These are phyloP conservation scores for Goniozus legneri DNA, from an alignment of 1,140 invertebrate species.

Conservation along the genomic window DNA sequence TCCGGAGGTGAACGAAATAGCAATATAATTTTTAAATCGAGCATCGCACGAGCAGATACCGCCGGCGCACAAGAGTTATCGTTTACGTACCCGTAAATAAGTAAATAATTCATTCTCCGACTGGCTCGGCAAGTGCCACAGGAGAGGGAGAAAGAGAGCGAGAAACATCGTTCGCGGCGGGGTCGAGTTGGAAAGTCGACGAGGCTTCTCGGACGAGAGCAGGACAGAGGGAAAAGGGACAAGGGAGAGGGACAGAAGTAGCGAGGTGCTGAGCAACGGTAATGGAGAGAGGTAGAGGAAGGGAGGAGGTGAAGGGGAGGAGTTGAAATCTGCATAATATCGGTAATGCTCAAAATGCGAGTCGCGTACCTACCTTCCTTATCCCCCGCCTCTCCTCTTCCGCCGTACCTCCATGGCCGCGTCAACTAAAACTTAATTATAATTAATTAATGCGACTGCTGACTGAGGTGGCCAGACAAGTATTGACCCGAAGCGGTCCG, in stretches of 20 bases:
- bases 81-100: conserved; percentile 49
- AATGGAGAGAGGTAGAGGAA: conserved; percentile 2
- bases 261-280: conserved; percentile 1
- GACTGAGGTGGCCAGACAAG: conserved; percentile 40
- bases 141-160: conserved; percentile 2
- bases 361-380: conserved; percentile 45
- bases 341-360: conserved; percentile 52
- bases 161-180: too few relatives aligned
- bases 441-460: conserved; percentile 69
- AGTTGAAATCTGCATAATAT: conserved; percentile 52
- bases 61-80: conserved; percentile 18
- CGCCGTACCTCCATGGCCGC: conserved; percentile 49
- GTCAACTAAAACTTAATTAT: conserved; percentile 77
- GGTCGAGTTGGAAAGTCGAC: conserved; percentile 12
- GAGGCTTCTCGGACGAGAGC: conserved; percentile 11
- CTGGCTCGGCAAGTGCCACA: conserved; percentile 34
- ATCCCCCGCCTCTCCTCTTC: conserved; percentile 40
- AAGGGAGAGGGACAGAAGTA: conserved; percentile 5
- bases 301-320: conserved; percentile 2
- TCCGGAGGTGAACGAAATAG: too few relatives aligned
- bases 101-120: conserved; percentile 48
- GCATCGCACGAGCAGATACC: conserved; percentile 11
- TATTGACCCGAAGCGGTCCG: conserved; percentile 42
- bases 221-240: not conserved
- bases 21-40: too few relatives aligned